These are phyloP conservation scores for Muscidifurax raptorellus DNA, from an alignment of 1,140 invertebrate species.

Conservation along the genomic window DNA sequence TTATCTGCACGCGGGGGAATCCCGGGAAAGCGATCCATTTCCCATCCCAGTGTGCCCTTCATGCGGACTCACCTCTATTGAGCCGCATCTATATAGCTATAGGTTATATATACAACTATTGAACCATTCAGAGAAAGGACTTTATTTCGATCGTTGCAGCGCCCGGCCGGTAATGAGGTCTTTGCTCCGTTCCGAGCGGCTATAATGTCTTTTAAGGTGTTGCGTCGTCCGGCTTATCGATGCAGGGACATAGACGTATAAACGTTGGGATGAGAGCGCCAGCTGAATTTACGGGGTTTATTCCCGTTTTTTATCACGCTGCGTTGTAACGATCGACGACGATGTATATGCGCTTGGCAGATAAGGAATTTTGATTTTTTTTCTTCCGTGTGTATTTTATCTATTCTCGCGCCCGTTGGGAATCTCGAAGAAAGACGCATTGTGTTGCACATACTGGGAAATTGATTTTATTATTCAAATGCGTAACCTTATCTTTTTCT, in stretches of 20 bases:
- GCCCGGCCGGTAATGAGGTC: slow-evolving; percentile 37
- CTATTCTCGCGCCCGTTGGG: background rate
- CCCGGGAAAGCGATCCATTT: slow-evolving; percentile 40
- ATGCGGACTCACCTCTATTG: background rate
- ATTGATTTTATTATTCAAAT: slow-evolving; percentile 1
- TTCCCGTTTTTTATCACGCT: background rate
- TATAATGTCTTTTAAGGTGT: slow-evolving; percentile 5
- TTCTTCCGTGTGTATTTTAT: background rate
- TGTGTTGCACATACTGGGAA: background rate
- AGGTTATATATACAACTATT: background rate
- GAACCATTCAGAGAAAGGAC: slow-evolving; percentile 47
- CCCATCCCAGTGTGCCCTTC: background rate
- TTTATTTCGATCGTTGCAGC: slow-evolving; percentile 36
- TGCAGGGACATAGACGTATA: background rate
- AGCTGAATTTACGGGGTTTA: background rate
- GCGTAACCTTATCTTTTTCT: background rate
- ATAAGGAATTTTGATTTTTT: background rate
- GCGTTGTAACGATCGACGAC: background rate
- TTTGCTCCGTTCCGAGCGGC: slow-evolving; percentile 30
- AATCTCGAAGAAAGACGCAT: background rate
- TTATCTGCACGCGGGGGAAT: slow-evolving; percentile 14
- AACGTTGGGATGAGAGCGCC: background rate
- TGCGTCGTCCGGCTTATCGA: background rate
- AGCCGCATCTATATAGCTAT: background rate
- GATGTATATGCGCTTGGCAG: background rate